A percentile compares a stretch with the other conserved stretches of the same genome.
These are phyloP conservation scores for Charina bottae DNA, from an alignment of 2,113 vertebrate species.

Conservation along the genomic window DNA sequence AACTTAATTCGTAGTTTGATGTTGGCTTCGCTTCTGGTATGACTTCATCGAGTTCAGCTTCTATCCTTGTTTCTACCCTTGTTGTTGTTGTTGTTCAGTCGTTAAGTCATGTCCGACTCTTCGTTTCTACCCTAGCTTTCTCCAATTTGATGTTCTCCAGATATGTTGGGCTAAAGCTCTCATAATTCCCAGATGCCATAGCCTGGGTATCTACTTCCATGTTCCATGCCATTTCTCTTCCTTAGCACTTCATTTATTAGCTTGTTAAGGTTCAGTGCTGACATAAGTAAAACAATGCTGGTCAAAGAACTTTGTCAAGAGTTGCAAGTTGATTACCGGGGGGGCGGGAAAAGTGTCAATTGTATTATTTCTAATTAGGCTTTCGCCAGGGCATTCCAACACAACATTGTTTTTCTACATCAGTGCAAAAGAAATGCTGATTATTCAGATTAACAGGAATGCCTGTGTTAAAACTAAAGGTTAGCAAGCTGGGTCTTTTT, in stretches of 20 bases:
- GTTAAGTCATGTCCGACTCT: no score
- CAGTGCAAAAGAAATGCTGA: conserved; percentile 42
- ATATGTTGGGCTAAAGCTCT: neutral
- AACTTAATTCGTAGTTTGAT: neutral
- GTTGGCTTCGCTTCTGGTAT: neutral
- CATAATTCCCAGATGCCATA: neutral
- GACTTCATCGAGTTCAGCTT: neutral
- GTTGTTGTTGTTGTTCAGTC: no score
- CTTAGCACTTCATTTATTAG: neutral
- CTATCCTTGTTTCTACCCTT: neutral
- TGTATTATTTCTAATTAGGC: conserved; percentile 57
- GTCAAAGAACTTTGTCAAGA: neutral
- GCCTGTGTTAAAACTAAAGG: conserved; percentile 60
- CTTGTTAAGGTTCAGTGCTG: neutral
- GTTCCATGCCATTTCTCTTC: neutral
- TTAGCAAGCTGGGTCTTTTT: conserved; percentile 67
- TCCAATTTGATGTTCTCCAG: neutral
- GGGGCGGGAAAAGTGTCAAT: neutral
- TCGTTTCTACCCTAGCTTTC: neutral
- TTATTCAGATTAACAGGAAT: conserved; percentile 64
- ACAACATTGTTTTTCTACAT: conserved; percentile 58
- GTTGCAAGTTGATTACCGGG: conserved; percentile 4
- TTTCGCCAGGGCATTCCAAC: conserved; percentile 53
- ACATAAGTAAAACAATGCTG: neutral
- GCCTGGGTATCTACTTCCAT: neutral